Evolutionary conservation across 2,888 invertebrate species (phyloP).

Genomic region (Andrena haemorrhoa): DNA sequence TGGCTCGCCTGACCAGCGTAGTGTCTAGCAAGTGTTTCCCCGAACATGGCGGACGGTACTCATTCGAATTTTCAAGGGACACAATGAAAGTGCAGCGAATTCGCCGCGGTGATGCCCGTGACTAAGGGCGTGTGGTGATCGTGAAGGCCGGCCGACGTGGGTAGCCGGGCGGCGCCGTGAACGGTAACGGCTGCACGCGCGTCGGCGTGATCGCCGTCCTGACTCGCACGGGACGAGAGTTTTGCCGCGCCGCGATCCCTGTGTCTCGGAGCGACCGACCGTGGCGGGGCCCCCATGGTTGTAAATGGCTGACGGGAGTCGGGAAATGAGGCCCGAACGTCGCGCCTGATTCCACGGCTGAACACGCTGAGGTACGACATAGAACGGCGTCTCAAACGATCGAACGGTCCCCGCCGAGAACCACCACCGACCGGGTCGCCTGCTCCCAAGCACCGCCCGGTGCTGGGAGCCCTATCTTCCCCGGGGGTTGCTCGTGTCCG

Average conservation of each 20-base stretch:
- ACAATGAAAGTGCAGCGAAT: conserved; percentile 74
- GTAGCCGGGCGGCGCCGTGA: conserved; percentile 66
- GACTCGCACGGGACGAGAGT: conserved; percentile 56
- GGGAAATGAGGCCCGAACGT: conserved; percentile 74
- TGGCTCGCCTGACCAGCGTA: conserved; percentile 65
- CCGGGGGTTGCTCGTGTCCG: conserved; percentile 67
- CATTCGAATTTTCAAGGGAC: conserved; percentile 78
- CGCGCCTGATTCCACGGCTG: conserved; percentile 72
- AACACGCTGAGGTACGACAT: conserved; percentile 71
- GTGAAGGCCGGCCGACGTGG: conserved; percentile 65
- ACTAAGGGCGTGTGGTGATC: conserved; percentile 72
- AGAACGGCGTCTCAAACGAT: conserved; percentile 18
- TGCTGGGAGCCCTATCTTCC: conserved; percentile 42
- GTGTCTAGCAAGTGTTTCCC: conserved; percentile 77
- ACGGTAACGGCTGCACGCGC: conserved; percentile 58
- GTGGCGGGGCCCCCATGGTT: conserved; percentile 79
- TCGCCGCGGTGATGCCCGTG: conserved; percentile 68
- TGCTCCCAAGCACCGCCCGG: conserved; percentile 63
- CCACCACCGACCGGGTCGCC: conserved; percentile 57
- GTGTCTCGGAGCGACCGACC: conserved; percentile 69
- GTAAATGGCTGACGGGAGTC: conserved; percentile 79
- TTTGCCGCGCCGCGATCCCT: conserved; percentile 66
- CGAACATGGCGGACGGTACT: conserved; percentile 78
- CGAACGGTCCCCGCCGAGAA: conserved; percentile 44
- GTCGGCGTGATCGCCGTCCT: conserved; percentile 56